These are phyloP conservation scores for Macrotus californicus DNA, from an alignment of 2,113 vertebrate species.

Conservation along the genomic window DNA sequence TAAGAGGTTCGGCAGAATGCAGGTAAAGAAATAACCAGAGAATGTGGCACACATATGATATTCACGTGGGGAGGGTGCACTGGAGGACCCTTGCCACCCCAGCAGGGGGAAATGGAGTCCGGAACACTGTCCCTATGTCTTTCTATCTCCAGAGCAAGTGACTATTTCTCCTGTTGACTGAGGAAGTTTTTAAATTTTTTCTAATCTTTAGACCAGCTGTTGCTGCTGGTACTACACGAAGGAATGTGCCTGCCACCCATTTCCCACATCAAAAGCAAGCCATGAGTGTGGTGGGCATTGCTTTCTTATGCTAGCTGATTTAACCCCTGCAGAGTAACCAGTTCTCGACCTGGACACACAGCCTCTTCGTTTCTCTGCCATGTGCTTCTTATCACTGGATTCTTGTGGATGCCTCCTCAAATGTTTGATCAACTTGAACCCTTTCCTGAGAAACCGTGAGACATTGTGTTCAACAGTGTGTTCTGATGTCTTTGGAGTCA, in stretches of 20 bases:
- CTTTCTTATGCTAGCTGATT: background rate
- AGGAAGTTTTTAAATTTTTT: background rate
- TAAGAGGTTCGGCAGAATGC: background rate
- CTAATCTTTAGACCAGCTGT: background rate
- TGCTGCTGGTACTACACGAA: background rate
- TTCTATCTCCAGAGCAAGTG: background rate
- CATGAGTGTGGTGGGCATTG: background rate
- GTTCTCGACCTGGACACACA: background rate
- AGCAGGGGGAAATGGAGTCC: background rate
- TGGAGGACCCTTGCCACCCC: background rate
- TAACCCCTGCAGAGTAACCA: background rate
- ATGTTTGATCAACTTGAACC: background rate
- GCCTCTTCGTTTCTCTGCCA: background rate
- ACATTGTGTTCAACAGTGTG: background rate
- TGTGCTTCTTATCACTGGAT: background rate
- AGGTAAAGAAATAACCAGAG: background rate
- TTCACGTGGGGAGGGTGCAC: fast-evolving
- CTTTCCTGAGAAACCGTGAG: background rate
- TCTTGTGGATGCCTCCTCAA: background rate
- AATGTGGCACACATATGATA: background rate
- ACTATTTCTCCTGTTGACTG: background rate
- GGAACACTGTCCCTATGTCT: background rate
- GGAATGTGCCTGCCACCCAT: background rate
- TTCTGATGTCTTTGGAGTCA: background rate
- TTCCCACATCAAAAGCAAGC: background rate